phyloP scores from a whole-genome alignment of 1,140 invertebrate genomes.

The Myzus persicae region DNA sequence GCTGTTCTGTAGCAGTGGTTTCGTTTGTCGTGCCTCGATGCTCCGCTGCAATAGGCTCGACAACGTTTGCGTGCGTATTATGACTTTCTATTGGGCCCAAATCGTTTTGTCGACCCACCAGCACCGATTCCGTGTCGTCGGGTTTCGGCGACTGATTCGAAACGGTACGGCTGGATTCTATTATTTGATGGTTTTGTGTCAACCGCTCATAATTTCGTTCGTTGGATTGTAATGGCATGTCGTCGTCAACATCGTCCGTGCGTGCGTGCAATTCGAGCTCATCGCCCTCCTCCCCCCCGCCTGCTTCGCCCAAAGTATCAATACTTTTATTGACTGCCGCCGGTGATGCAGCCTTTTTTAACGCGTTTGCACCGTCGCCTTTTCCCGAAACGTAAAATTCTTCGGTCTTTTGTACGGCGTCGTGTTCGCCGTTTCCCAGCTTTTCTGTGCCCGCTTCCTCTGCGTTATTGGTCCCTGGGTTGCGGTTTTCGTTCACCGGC shows the following conservation, averaged over 20 bases:
- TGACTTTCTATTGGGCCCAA: not conserved
- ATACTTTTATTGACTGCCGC: not conserved
- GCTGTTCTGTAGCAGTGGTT: no score
- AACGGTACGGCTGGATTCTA: slow-evolving; percentile 36
- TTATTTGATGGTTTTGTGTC: slow-evolving; percentile 33
- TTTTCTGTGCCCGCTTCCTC: not conserved
- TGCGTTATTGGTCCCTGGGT: not conserved
- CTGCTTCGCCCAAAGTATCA: not conserved
- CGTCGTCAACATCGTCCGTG: not conserved
- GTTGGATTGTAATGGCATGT: slow-evolving; percentile 9
- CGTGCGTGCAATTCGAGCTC: not conserved
- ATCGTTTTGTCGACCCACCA: not conserved
- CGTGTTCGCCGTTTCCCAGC: not conserved
- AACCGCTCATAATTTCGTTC: slow-evolving; percentile 17
- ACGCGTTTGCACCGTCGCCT: not conserved
- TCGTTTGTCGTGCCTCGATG: not conserved
- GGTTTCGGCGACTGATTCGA: slow-evolving; percentile 29
- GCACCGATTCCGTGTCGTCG: not conserved
- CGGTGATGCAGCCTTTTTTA: not conserved
- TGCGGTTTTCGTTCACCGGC: not conserved
- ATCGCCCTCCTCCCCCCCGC: not conserved
- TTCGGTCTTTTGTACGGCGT: no score
- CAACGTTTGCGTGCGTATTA: not conserved
- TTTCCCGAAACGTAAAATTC: not conserved
- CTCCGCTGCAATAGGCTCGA: not conserved